Evolutionary conservation across 2,113 vertebrate genomes (phyloP).

Genomic region (Poecile atricapillus): DNA sequence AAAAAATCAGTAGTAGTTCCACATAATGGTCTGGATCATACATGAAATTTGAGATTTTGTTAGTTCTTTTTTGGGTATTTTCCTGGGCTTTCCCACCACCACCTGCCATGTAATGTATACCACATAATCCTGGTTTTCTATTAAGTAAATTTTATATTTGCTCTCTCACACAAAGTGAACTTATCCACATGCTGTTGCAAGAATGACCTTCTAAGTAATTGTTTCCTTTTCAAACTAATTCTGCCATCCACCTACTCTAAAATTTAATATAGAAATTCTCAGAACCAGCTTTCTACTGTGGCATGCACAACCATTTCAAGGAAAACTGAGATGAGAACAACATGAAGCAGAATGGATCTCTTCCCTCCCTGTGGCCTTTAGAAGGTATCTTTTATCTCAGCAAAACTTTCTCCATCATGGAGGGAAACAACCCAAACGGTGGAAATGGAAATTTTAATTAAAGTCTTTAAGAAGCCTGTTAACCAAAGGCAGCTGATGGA

Average conservation of each 20-base stretch:
- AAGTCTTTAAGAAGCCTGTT: neutral
- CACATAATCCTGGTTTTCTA: neutral
- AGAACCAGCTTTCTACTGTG: neutral
- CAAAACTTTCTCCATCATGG: neutral
- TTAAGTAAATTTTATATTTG: neutral
- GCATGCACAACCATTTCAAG: neutral
- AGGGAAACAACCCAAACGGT: fast-evolving
- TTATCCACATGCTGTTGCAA: neutral
- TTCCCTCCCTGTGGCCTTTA: neutral
- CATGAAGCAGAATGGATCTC: neutral
- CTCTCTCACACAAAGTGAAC: neutral
- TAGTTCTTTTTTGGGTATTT: neutral
- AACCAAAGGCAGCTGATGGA: neutral
- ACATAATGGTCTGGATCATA: neutral
- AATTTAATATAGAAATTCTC: neutral
- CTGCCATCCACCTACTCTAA: neutral
- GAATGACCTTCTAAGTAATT: neutral
- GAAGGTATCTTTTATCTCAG: neutral
- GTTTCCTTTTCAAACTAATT: neutral
- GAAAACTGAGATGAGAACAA: neutral
- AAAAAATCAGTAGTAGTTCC: neutral
- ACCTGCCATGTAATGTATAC: neutral
- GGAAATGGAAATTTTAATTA: neutral
- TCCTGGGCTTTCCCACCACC: neutral
- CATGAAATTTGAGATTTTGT: fast-evolving